phyloP scores from a whole-genome alignment of 2,113 vertebrate species.

The Hippocampus comes region DNA sequence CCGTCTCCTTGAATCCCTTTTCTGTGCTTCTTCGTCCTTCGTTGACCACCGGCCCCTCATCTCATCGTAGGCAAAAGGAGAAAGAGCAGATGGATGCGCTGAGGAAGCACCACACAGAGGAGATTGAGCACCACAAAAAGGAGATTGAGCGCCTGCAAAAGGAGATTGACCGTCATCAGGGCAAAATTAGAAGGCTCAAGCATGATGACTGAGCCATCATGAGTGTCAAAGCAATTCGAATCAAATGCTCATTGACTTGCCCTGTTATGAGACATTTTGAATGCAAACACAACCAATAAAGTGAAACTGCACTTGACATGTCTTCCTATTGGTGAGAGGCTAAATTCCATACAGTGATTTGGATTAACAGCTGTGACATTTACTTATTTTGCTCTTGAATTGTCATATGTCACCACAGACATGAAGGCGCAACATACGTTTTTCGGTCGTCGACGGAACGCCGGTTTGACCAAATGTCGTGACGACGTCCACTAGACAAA shows the following conservation, averaged over 20 bases:
- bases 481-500: too few species aligned
- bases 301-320: neutral
- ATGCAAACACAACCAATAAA: conserved; percentile 42
- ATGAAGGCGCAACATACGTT: neutral
- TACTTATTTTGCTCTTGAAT: neutral
- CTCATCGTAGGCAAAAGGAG: conserved; percentile 77
- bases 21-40: neutral
- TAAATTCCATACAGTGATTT: neutral
- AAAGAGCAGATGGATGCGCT: conserved; percentile 79
- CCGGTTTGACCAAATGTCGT: neutral
- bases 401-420: neutral
- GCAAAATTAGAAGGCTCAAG: conserved; percentile 82
- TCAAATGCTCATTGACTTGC: conserved; percentile 9
- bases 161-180: conserved; percentile 86
- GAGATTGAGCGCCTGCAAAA: conserved; percentile 88
- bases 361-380: neutral
- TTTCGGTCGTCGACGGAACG: neutral
- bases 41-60: neutral
- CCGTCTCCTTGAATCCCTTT: too few species aligned
- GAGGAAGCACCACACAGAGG: conserved; percentile 82
- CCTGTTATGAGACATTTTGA: conserved; percentile 15
- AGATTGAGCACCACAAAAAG: conserved; percentile 83
- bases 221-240: conserved; percentile 4
- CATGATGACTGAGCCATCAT: conserved; percentile 65
- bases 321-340: neutral